phyloP scores from a whole-genome alignment of 2,797 vertebrate genomes.

The Anas flavirostris region DNA sequence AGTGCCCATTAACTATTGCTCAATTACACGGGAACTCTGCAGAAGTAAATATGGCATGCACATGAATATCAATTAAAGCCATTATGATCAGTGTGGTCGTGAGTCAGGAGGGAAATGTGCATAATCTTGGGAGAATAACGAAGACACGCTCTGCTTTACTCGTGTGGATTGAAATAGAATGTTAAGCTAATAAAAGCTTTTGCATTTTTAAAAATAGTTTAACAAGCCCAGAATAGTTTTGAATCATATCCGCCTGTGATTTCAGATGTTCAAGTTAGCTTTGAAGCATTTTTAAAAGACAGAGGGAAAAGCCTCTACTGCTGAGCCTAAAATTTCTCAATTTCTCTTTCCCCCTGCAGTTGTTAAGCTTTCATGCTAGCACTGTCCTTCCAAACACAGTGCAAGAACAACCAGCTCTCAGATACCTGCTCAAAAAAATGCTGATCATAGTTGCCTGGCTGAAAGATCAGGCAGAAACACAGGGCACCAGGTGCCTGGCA shows the following conservation, averaged over 20 bases:
- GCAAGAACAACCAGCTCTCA: neutral
- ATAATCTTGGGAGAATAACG: slow-evolving; percentile 58
- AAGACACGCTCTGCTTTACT: slow-evolving; percentile 34
- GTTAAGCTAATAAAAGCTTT: slow-evolving; percentile 48
- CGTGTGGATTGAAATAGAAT: neutral
- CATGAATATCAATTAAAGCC: slow-evolving; percentile 75
- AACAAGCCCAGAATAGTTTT: slow-evolving; percentile 26
- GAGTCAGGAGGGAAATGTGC: slow-evolving; percentile 68
- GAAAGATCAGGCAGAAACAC: neutral
- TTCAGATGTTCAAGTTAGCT: slow-evolving; percentile 13
- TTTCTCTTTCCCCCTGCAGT: neutral
- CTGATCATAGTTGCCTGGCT: neutral
- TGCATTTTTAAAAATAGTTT: slow-evolving; percentile 56
- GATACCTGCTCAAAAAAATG: neutral
- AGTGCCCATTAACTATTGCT: slow-evolving; percentile 72
- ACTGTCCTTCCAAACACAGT: neutral
- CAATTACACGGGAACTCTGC: slow-evolving; percentile 60
- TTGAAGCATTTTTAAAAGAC: neutral
- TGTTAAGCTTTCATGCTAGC: neutral
- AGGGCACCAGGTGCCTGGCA: neutral
- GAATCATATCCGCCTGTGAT: slow-evolving; percentile 22
- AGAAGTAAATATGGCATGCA: slow-evolving; percentile 69
- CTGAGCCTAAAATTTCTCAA: neutral
- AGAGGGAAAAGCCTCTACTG: neutral
- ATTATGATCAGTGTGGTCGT: slow-evolving; percentile 56